Conservation (phyloP, 53 echinoderm and acorn worm genomes). For the Henricia sp. region DNA sequence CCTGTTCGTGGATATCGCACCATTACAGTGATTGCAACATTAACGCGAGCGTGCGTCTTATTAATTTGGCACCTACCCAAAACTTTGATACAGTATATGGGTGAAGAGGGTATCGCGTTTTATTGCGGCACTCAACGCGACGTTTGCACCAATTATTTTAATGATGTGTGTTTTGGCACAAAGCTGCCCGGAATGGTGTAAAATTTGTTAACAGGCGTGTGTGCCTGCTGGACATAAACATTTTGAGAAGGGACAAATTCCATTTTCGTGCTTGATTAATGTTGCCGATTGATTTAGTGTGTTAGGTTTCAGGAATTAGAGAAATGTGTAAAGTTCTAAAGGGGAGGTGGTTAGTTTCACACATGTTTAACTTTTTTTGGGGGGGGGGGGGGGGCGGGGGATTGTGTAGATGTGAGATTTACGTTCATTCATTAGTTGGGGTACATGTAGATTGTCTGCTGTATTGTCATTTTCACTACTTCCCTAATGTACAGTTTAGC, state of each 20-base stretch:
- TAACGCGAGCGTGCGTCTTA: not conserved
- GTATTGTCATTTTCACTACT: too few species aligned
- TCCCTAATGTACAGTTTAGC: too few species aligned
- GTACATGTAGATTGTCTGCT: too few species aligned
- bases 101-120: conserved; percentile 8
- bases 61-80: not conserved
- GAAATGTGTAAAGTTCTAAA: too few species aligned
- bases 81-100: not conserved
- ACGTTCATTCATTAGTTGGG: too few species aligned
- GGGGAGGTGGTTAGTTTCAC: not conserved
- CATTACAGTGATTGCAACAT: not conserved
- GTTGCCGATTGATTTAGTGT: not conserved
- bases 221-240: conserved; percentile 8
- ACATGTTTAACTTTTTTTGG: not conserved
- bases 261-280: not conserved
- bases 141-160: not conserved
- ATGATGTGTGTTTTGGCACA: not conserved
- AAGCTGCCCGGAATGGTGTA: not conserved
- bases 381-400: not conserved
- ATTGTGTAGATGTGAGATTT: not conserved
- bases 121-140: conserved; percentile 12
- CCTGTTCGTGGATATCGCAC: not conserved
- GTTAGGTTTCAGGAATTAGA: too few species aligned
- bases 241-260: not conserved
- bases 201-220: not conserved